Conservation (phyloP, 2,797 vertebrate genomes). For the Chaunax sp. region DNA sequence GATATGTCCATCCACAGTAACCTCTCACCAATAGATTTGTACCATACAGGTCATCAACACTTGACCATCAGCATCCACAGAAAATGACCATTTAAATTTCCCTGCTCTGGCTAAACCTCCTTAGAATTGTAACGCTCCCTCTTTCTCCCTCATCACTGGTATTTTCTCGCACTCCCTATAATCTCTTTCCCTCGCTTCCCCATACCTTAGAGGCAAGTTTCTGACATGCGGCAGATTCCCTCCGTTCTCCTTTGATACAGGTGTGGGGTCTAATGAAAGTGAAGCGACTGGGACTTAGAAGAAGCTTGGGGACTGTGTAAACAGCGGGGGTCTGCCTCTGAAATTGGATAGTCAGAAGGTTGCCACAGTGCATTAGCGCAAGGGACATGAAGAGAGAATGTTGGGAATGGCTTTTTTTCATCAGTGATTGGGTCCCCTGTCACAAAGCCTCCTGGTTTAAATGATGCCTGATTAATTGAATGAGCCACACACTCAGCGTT, state of each 20-base stretch:
- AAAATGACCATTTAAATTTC: conserved; percentile 26
- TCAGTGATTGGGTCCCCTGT: conserved; percentile 78
- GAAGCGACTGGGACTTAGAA: conserved; percentile 64
- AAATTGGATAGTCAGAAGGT: conserved; percentile 85
- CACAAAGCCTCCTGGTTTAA: conserved; percentile 77
- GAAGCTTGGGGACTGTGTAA: conserved; percentile 72
- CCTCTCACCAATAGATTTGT: background rate
- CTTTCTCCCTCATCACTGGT: conserved; percentile 35
- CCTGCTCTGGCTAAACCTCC: conserved; percentile 50
- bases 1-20: background rate
- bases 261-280: conserved; percentile 80
- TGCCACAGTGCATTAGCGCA: conserved; percentile 81
- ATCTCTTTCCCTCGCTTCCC: conserved; percentile 41
- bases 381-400: conserved; percentile 71
- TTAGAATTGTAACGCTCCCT: conserved; percentile 47
- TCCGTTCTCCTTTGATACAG: conserved; percentile 71
- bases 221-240: conserved; percentile 59
- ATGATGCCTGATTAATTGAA: conserved; percentile 82
- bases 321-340: conserved; percentile 73
- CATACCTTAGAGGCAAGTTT: conserved; percentile 64
- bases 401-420: conserved; percentile 74
- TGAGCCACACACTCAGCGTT: conserved; percentile 74
- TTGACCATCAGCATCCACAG: background rate
- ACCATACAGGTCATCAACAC: background rate
- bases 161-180: conserved; percentile 6